Evolutionary conservation across 2,888 invertebrate species (phyloP), one percentile per base, ranked within the genome.

Genomic region (Platycnemis pennipes): DNA sequence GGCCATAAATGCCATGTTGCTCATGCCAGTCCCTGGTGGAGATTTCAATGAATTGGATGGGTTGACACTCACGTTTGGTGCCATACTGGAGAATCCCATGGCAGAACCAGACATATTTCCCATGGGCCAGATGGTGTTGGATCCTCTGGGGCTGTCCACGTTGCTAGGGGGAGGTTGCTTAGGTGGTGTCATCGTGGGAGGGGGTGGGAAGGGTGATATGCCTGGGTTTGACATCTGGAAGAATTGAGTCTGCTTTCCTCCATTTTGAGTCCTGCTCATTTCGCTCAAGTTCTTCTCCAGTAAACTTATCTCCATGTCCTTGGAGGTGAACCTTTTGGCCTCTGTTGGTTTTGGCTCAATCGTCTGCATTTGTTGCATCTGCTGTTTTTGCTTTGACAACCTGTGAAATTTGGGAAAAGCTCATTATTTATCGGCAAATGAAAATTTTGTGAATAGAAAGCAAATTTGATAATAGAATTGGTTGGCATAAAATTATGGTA

Each of bases 231-330:
- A 69, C 44, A 63, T 13, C 45, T 37, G 91, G 2, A 37, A 63
- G 13, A 44, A 69, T 26, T 56, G 91, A 3, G 91, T 63, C n/a
- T 42, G 91, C 13, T 44, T 44, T 13, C 63, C 49, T 44, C 63
- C 63, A n/a, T 26, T 91, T 16, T 44, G 46, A 44, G 91, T 91
- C 45, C 69, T 44, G 63, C 44, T 91, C 91, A 91, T 91, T 37
- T 91, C 91, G 45, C 63, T 91, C n/a, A 91, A 63, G 44, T 91
- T 91, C 45, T 44, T 91, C 31, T 91, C 91, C 16, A 91, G n/a
- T 44, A 91, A 63, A 91, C 91, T 63, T 1, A 42, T 69, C 63
- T 91, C 91, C 0, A 91, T 91, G 69, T 91, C 91, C 63, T 91
- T 91, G 16, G 91, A 44, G 2, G 63, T 26, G n/a, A 44, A 26